A percentile compares a stretch with the other conserved stretches of the same genome.
Conservation (phyloP, 1,140 invertebrate genomes). For the Caenorhabditis briggsae region DNA sequence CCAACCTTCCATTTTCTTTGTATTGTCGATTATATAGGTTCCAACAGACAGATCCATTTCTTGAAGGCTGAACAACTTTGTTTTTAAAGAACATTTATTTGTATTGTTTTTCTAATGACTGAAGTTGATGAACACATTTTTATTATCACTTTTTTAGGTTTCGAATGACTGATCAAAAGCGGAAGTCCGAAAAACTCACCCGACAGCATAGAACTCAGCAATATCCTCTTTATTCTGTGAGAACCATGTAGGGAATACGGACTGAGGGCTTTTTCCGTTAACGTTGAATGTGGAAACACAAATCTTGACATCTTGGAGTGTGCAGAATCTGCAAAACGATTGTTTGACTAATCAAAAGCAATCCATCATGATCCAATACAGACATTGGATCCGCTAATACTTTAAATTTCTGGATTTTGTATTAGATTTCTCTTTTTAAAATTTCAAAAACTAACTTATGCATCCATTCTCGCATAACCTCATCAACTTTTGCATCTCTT, state of each 20-base stretch:
- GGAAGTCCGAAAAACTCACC: constrained; percentile 63
- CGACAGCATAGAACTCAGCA: constrained; percentile 76
- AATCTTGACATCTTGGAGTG: constrained; percentile 69
- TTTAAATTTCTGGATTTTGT: constrained; percentile 19
- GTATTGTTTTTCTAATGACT: background rate
- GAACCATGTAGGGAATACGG: constrained; percentile 71
- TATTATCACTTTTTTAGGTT: background rate
- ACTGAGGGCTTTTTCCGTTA: constrained; percentile 72
- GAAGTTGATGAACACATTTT: background rate
- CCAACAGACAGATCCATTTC: constrained; percentile 77
- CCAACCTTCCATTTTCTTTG: constrained; percentile 74
- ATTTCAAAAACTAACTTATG: constrained; percentile 60
- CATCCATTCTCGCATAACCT: constrained; percentile 72
- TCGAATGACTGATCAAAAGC: background rate
- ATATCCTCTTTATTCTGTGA: constrained; percentile 58
- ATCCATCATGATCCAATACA: too few species aligned
- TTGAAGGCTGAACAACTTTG: constrained; percentile 71
- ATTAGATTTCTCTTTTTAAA: constrained; percentile 19
- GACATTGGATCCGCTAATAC: too few species aligned
- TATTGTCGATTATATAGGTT: constrained; percentile 75
- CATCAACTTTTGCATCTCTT: constrained; percentile 71
- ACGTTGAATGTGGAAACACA: constrained; percentile 77
- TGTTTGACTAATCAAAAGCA: too few species aligned
- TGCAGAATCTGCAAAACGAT: constrained; percentile 69
- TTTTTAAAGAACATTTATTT: background rate